phyloP scores from a whole-genome alignment of 2,797 vertebrate genomes.

The Tinamus major region DNA sequence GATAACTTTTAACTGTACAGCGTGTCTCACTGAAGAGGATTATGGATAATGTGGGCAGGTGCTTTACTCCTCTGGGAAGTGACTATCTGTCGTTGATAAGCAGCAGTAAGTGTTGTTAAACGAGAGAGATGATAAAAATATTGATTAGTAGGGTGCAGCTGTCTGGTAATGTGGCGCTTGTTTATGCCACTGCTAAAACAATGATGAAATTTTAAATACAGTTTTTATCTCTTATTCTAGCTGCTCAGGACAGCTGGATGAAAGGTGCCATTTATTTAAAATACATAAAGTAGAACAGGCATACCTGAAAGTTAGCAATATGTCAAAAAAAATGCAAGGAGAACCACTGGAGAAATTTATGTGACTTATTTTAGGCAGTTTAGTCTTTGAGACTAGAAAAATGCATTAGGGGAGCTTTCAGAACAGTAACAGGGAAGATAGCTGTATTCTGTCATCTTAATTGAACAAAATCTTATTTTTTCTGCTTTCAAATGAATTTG shows the following conservation, averaged over 20 bases:
- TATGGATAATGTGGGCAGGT: not conserved
- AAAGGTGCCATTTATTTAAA: not conserved
- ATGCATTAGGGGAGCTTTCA: not conserved
- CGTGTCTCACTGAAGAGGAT: not conserved
- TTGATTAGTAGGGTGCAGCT: not conserved
- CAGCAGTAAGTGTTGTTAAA: not conserved
- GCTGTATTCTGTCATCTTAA: not conserved
- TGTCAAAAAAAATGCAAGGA: not conserved
- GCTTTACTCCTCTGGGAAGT: not conserved
- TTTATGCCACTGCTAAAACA: not conserved
- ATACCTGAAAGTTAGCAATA: not conserved
- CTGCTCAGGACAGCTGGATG: not conserved
- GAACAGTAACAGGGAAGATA: rapidly evolving
- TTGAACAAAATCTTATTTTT: not conserved
- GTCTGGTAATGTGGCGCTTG: not conserved
- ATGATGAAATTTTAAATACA: not conserved
- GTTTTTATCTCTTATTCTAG: not conserved
- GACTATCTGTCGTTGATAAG: not conserved
- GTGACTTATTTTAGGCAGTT: not conserved
- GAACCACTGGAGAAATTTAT: not conserved
- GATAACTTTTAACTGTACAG: not conserved
- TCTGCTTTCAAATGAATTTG: not conserved
- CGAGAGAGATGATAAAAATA: not conserved
- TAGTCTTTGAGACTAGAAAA: not conserved
- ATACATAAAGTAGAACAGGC: not conserved